A percentile compares a stretch with the other conserved stretches of the same genome.
phyloP scores from a whole-genome alignment of 2,797 vertebrate species.

The Heliangelus exortis region DNA sequence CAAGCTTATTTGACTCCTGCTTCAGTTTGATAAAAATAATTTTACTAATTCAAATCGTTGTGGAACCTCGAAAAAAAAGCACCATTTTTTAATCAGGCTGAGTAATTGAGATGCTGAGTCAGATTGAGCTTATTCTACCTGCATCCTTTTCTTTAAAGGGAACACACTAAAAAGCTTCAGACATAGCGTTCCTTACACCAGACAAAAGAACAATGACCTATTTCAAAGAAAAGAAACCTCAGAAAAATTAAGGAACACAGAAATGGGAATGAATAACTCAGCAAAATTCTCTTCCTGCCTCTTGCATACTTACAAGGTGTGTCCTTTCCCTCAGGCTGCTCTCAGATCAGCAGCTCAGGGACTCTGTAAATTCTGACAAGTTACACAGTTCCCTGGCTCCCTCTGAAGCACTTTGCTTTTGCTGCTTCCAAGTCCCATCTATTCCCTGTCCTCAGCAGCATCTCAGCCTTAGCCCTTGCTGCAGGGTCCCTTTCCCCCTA shows the following conservation, averaged over 20 bases:
- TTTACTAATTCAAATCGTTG: neutral
- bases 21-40: neutral
- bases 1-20: neutral
- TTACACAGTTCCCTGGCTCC: neutral
- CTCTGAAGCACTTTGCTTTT: neutral
- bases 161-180: neutral
- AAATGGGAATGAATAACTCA: neutral
- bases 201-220: neutral
- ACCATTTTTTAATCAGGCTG: neutral
- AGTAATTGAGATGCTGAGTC: neutral
- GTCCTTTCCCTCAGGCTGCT: neutral
- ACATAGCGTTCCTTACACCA: neutral
- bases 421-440: neutral
- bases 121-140: neutral
- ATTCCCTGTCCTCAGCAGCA: neutral
- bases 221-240: neutral
- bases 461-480: neutral
- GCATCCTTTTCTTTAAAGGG: neutral
- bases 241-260: neutral
- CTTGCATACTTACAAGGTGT: neutral
- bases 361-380: slow-evolving; percentile 2
- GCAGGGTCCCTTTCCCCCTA: neutral
- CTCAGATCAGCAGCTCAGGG: neutral
- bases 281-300: neutral
- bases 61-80: neutral